Conservation (phyloP, 2,113 vertebrate genomes). For the Aix galericulata region DNA sequence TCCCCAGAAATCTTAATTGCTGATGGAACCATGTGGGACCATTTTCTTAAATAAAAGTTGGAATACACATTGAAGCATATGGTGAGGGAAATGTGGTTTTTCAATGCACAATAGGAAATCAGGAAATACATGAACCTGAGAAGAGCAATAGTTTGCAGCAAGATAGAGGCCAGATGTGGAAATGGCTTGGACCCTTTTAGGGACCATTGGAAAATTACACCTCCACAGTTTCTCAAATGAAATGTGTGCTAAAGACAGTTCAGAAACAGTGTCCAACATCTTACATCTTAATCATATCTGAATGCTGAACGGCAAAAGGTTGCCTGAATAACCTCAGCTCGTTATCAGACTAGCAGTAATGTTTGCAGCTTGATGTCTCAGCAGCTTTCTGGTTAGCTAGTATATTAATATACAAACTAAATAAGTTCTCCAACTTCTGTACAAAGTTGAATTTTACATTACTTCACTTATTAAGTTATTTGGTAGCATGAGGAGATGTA, state of each 20-base stretch:
- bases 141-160: constrained; percentile 16
- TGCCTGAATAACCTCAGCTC: not conserved
- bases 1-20: not conserved
- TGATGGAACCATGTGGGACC: not conserved
- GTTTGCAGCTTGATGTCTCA: not conserved
- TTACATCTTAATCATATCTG: fast-evolving
- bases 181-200: not conserved
- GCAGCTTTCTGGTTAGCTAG: not conserved
- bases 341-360: not conserved
- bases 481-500: not conserved
- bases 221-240: not conserved
- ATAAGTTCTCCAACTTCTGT: not conserved
- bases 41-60: not conserved
- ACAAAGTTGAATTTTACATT: not conserved
- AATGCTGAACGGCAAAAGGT: not conserved
- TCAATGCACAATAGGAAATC: constrained; percentile 40
- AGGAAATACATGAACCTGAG: constrained; percentile 28
- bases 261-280: not conserved
- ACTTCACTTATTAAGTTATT: not conserved
- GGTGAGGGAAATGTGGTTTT: constrained; percentile 5
- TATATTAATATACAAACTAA: not conserved
- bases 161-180: constrained; percentile 39
- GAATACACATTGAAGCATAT: not conserved
- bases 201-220: not conserved
- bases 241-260: not conserved